phyloP scores from a whole-genome alignment of 1,140 invertebrate genomes.

The Drosophila grimshawi region DNA sequence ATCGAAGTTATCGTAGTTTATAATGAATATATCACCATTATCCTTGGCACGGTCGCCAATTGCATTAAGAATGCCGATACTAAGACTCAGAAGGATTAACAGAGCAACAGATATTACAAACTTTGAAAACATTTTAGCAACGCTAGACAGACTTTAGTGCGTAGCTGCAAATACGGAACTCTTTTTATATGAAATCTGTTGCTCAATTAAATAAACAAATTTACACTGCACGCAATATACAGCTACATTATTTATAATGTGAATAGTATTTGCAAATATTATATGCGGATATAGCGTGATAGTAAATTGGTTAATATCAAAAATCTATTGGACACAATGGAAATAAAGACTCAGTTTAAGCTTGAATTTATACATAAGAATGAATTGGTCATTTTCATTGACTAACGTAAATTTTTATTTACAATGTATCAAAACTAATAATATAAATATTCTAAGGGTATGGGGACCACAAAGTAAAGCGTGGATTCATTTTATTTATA shows the following conservation, averaged over 20 bases:
- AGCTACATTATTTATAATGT: slow-evolving; percentile 31
- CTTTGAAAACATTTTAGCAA: slow-evolving; percentile 43
- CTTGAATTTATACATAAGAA: slow-evolving; percentile 17
- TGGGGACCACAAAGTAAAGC: no score
- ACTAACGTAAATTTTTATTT: not conserved
- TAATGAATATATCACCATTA: slow-evolving; percentile 72
- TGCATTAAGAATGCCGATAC: not conserved
- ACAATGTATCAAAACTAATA: no score
- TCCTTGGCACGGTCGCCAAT: slow-evolving; percentile 60
- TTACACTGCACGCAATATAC: slow-evolving; percentile 41
- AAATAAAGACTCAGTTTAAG: not conserved
- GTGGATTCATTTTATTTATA: no score
- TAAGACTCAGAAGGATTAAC: slow-evolving; percentile 18
- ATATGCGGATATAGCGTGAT: slow-evolving; percentile 43
- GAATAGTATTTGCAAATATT: slow-evolving; percentile 16
- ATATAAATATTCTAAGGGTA: no score
- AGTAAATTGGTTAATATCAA: slow-evolving; percentile 25
- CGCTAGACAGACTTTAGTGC: slow-evolving; percentile 15
- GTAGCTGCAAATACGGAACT: not conserved
- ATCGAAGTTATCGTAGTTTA: slow-evolving; percentile 70
- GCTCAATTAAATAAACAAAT: slow-evolving; percentile 9
- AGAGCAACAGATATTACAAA: slow-evolving; percentile 6
- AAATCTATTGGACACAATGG: slow-evolving; percentile 36
- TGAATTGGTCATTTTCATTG: not conserved
- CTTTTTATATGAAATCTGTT: slow-evolving; percentile 32